These are phyloP conservation scores for Pelodiscus sinensis DNA, from an alignment of 2,113 vertebrate genomes.

Conservation along the genomic window DNA sequence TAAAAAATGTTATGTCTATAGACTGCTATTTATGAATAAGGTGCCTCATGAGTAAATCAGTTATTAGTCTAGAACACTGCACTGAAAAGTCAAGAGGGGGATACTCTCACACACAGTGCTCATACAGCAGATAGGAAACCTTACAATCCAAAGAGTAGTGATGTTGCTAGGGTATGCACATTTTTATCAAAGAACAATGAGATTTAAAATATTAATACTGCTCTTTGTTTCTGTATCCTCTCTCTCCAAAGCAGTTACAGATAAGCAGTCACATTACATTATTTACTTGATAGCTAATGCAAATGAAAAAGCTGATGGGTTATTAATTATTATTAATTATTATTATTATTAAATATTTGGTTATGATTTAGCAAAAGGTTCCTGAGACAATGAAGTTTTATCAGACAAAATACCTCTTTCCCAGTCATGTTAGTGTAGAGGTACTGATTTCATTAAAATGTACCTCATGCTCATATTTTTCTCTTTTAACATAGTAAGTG, in stretches of 20 bases:
- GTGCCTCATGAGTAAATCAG: background rate
- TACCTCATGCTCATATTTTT: background rate
- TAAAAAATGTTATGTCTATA: background rate
- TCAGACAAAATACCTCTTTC: background rate
- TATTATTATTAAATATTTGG: background rate
- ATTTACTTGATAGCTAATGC: background rate
- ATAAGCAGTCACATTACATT: background rate
- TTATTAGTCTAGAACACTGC: background rate
- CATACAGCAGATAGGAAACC: background rate
- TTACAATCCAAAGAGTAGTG: background rate
- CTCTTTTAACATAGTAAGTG: background rate
- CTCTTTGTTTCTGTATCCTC: background rate
- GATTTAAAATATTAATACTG: background rate
- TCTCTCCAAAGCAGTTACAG: background rate
- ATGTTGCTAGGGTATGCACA: fast-evolving
- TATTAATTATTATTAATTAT: background rate
- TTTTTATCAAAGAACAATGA: background rate
- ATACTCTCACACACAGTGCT: background rate
- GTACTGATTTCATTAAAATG: background rate
- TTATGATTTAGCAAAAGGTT: background rate
- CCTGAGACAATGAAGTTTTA: background rate
- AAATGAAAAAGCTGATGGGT: background rate
- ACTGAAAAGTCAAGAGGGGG: background rate
- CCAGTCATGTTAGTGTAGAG: background rate
- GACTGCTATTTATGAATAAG: background rate